Evolutionary conservation across 2,113 vertebrate species (phyloP), one percentile per base, ranked within the genome.

Genomic region (Spermophilus dauricus): DNA sequence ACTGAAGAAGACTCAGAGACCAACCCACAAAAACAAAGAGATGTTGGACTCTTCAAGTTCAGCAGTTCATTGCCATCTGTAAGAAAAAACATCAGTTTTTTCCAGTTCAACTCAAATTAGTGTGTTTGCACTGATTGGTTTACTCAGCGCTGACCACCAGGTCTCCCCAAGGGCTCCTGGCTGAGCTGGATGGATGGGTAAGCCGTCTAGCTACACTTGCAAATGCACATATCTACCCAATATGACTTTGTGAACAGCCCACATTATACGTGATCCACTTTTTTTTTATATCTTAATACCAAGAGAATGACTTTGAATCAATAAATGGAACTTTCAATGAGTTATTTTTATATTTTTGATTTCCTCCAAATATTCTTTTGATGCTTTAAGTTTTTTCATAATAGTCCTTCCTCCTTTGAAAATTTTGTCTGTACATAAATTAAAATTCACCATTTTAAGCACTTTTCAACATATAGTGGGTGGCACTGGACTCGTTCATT

Each of bases 61-160:
- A 67, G 45, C 39, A 69, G 78, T n/a, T 48, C 4, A n/a, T 20
- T 5, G 65, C 56, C 34, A 30, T 76, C 61, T 63, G 53, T n/a
- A 96, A 94, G 87, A 45, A 67, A 86, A 63, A 61, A 80, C 4
- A 39, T 77, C 0, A 30, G 70, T 34, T 37, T 32, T 75, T 90
- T 72, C 34, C 81, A 81, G 63, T 48, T 13, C 77, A 95, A 90
- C 51, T 76, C 83, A 92, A 45, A 56, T 94, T 34, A 95, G 76
- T 5, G 18, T 28, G 51, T 69, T 61, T 32, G 51, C 48, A 39
- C 39, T 32, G 88, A 90, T 48, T 82, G 70, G n/a, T 96, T 72
- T 34, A 34, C n/a, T 83, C 65, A 24, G 34, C 7, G 34, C 85
- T 42, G 39, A 93, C 88, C 72, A 8, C 63, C 28, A 22, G 16